phyloP scores from a whole-genome alignment of 2,113 vertebrate genomes.

The Benitochromis conjunctus region DNA sequence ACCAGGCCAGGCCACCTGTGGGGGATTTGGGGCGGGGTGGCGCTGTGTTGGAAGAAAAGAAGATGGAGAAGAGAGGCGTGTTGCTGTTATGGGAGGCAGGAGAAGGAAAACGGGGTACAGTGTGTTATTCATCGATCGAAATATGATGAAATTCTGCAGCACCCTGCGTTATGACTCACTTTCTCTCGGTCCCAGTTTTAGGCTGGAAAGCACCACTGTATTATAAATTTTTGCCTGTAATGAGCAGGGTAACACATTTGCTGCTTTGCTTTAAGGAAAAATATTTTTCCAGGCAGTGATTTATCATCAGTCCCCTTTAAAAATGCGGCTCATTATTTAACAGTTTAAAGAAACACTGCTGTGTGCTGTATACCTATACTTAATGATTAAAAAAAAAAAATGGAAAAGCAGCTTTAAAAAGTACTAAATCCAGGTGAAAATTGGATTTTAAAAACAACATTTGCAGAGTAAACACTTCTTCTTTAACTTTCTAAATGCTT shows the following conservation, averaged over 20 bases:
- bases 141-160: constrained; percentile 13
- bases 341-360: background rate
- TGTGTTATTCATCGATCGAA: background rate
- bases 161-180: background rate
- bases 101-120: constrained; percentile 12
- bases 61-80: constrained; percentile 1
- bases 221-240: constrained; percentile 13
- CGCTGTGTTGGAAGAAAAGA: constrained; percentile 4
- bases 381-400: background rate
- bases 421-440: background rate
- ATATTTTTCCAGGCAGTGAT: background rate
- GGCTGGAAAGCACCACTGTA: background rate
- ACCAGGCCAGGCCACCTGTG: constrained; percentile 63
- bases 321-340: constrained; percentile 1
- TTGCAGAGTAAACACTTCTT: background rate
- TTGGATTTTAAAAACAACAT: background rate
- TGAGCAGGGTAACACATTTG: constrained; percentile 12
- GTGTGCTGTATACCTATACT: background rate
- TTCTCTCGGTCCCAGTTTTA: background rate
- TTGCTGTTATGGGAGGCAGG: constrained; percentile 13
- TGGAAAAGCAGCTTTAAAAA: background rate
- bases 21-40: constrained; percentile 65
- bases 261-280: background rate
- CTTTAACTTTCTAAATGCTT: background rate
- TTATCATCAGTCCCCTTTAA: background rate